Conservation (phyloP, 1,140 invertebrate species). For the Drosophila pruinosa region DNA sequence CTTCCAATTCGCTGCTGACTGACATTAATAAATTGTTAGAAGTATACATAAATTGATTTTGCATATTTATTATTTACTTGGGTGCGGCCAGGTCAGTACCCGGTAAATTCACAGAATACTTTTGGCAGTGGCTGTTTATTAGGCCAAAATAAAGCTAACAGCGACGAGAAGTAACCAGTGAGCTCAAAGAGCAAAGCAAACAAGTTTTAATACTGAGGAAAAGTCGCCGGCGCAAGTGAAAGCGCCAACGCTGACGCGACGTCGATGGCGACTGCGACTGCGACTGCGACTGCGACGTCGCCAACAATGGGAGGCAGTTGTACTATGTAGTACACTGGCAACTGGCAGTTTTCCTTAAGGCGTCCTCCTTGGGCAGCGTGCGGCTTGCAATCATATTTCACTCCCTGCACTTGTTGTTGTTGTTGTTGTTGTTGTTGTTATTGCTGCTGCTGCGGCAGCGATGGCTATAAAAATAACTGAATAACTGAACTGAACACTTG, state of each 20-base stretch:
- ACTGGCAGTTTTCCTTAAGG: constrained; percentile 47
- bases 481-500: constrained; percentile 7
- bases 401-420: constrained; percentile 65
- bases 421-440: constrained; percentile 19
- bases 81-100: constrained; percentile 38
- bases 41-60: constrained; percentile 13
- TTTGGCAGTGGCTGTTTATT: constrained; percentile 36
- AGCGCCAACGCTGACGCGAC: constrained; percentile 13
- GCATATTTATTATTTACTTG: constrained; percentile 19
- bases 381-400: constrained; percentile 74
- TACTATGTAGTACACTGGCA: too few relatives aligned
- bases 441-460: too few relatives aligned
- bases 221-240: constrained; percentile 49
- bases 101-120: constrained; percentile 43
- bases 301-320: constrained; percentile 36
- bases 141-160: constrained; percentile 35
- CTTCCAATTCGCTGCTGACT: background rate
- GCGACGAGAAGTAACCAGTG: constrained; percentile 16
- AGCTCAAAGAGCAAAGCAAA: constrained; percentile 51
- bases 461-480: constrained; percentile 10
- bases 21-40: constrained; percentile 24
- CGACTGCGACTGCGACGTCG: background rate
- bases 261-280: background rate
- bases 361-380: constrained; percentile 18
- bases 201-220: constrained; percentile 40